These are phyloP conservation scores for Melitaea cinxia DNA, from an alignment of 1,140 invertebrate species.

Conservation along the genomic window DNA sequence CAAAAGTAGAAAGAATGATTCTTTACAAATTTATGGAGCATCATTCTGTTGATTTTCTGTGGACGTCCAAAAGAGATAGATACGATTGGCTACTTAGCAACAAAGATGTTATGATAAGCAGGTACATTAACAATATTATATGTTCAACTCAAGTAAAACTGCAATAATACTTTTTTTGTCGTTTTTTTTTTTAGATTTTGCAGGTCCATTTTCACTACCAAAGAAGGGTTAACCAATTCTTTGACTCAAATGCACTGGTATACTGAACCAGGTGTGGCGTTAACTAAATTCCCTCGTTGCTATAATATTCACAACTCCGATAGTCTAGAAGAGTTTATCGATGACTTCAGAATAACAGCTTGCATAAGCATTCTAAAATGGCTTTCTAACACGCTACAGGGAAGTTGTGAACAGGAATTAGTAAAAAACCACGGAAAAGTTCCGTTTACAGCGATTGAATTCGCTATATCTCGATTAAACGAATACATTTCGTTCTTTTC, in stretches of 20 bases:
- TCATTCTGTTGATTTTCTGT: conserved; percentile 91
- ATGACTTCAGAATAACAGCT: conserved; percentile 94
- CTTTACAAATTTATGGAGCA: conserved; percentile 86
- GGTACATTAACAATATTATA: conserved; percentile 37
- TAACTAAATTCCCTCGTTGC: conserved; percentile 92
- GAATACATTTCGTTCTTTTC: conserved; percentile 89
- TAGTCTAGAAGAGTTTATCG: conserved; percentile 93
- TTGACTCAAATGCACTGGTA: conserved; percentile 95
- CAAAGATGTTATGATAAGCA: conserved; percentile 80
- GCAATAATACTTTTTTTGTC: background rate
- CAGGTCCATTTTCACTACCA: conserved; percentile 93
- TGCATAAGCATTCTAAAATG: conserved; percentile 92
- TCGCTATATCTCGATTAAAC: conserved; percentile 88
- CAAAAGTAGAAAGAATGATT: conserved; percentile 82
- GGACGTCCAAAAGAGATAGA: conserved; percentile 92
- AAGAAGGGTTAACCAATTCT: conserved; percentile 92
- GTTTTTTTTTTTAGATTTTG: conserved; percentile 84
- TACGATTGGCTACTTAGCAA: conserved; percentile 83
- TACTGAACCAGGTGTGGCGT: conserved; percentile 89
- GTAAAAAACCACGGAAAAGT: conserved; percentile 84
- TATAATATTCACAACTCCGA: conserved; percentile 93
- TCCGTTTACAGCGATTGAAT: conserved; percentile 88
- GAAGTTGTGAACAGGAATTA: conserved; percentile 81
- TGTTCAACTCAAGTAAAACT: background rate
- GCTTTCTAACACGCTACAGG: conserved; percentile 84